A percentile compares a stretch with the other conserved stretches of the same genome.
Conservation (phyloP, 2,113 vertebrate species). For the Thomomys bottae region DNA sequence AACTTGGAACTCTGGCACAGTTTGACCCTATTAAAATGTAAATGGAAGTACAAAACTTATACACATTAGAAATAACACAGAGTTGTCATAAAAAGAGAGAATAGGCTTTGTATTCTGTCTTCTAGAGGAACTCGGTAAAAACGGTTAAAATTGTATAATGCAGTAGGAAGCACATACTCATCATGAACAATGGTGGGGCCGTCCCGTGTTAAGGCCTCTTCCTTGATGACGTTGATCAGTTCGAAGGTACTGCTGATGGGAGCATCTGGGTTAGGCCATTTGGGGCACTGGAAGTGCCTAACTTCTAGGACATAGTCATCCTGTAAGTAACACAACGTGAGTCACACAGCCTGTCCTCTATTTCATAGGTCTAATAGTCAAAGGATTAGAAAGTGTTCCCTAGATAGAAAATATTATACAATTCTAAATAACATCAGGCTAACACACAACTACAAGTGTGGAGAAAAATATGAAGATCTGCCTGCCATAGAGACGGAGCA, state of each 20-base stretch:
- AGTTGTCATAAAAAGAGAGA: not conserved
- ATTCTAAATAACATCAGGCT: not conserved
- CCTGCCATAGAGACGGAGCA: not conserved
- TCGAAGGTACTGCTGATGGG: conserved; percentile 98
- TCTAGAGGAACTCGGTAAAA: not conserved
- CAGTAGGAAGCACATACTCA: conserved; percentile 89
- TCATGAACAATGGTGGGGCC: conserved; percentile 99
- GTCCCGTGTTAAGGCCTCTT: conserved; percentile 98
- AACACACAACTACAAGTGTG: not conserved
- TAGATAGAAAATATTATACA: not conserved
- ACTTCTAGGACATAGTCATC: conserved; percentile 99
- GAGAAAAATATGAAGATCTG: not conserved
- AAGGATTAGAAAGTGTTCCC: not conserved
- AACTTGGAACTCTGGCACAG: not conserved
- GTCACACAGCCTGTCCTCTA: not conserved
- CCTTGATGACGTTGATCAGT: conserved; percentile 99
- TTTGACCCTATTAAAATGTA: not conserved
- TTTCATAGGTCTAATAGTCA: not conserved
- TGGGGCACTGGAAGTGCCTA: conserved; percentile 98
- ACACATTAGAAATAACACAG: not conserved
- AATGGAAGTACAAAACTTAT: not conserved
- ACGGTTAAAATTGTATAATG: not conserved
- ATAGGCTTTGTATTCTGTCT: not conserved
- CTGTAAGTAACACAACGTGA: conserved; percentile 82
- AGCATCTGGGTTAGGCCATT: conserved; percentile 97